phyloP scores from a whole-genome alignment of 1,140 invertebrate genomes.

The Steinernema feltiae region DNA sequence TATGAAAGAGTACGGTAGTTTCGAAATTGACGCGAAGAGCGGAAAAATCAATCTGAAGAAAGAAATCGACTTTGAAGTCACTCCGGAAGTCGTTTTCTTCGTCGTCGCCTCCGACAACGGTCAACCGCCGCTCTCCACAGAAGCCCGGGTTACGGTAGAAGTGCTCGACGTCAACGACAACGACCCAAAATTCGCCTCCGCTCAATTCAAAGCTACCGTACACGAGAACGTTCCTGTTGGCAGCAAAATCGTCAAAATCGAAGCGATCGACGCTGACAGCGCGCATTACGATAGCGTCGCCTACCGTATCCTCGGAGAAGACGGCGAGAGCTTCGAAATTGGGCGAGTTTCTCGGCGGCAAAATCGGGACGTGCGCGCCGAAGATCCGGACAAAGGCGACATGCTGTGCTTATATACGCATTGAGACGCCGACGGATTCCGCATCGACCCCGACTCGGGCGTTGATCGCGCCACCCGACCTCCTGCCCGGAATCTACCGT shows the following conservation, averaged over 20 bases:
- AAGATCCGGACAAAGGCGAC: slow-evolving; percentile 79
- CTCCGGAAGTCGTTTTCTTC: slow-evolving; percentile 70
- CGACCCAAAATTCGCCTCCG: slow-evolving; percentile 25
- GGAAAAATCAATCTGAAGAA: slow-evolving; percentile 81
- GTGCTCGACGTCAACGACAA: slow-evolving; percentile 92
- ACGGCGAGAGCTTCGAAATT: slow-evolving; percentile 88
- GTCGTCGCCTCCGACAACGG: slow-evolving; percentile 82
- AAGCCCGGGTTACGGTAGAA: slow-evolving; percentile 72
- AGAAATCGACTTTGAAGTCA: slow-evolving; percentile 76
- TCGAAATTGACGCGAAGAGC: slow-evolving; percentile 70
- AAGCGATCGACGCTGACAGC: neutral
- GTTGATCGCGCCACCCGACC: slow-evolving; percentile 70
- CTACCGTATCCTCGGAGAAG: slow-evolving; percentile 74
- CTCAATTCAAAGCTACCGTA: neutral
- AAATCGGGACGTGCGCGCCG: slow-evolving; percentile 79
- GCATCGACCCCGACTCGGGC: slow-evolving; percentile 73
- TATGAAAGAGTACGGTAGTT: neutral
- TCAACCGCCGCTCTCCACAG: slow-evolving; percentile 73
- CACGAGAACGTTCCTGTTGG: neutral
- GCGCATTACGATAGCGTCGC: slow-evolving; percentile 59
- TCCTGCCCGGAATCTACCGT: slow-evolving; percentile 76
- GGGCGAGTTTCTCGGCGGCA: slow-evolving; percentile 82
- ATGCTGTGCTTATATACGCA: slow-evolving; percentile 72
- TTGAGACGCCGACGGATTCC: slow-evolving; percentile 65
- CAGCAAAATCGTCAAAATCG: neutral